A percentile compares a stretch with the other conserved stretches of the same genome.
Evolutionary conservation across 2,888 invertebrate genomes (phyloP).

Genomic region (Epistrophella euchroma): DNA sequence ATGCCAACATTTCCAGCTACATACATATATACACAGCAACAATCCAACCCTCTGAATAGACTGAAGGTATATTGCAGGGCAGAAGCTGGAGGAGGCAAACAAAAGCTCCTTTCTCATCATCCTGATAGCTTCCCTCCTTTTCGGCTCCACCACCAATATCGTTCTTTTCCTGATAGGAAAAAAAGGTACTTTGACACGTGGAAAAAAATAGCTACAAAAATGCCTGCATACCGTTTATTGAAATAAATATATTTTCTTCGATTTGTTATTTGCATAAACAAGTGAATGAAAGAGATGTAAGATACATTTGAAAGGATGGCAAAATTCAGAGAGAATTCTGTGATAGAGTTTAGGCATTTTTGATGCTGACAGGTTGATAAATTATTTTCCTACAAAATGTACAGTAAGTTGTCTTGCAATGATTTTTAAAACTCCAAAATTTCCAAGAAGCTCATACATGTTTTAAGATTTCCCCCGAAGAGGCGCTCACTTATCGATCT

Average conservation of each 20-base stretch:
- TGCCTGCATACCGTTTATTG: conserved; percentile 54
- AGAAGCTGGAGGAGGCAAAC: background rate
- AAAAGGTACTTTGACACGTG: conserved; percentile 68
- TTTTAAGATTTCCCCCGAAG: too few species aligned
- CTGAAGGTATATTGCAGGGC: background rate
- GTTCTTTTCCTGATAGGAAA: conserved; percentile 13
- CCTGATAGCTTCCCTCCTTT: conserved; percentile 25
- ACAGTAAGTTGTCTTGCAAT: background rate
- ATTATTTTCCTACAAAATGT: conserved; percentile 22
- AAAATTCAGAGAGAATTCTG: background rate
- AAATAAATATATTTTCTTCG: conserved; percentile 72
- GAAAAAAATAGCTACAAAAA: conserved; percentile 34
- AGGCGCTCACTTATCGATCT: conserved; percentile 42
- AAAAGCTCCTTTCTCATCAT: conserved; percentile 2
- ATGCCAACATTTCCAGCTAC: conserved; percentile 60
- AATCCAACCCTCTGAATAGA: conserved; percentile 21
- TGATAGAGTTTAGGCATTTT: conserved; percentile 63
- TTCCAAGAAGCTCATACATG: conserved; percentile 12
- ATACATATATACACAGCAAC: too few species aligned
- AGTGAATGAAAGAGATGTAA: background rate
- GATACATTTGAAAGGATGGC: background rate
- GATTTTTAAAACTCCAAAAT: background rate
- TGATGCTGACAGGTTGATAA: conserved; percentile 64
- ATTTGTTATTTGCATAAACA: conserved; percentile 73
- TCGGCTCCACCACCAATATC: background rate